Evolutionary conservation across 2,113 vertebrate genomes (phyloP), one percentile per base, ranked within the genome.

Genomic region (Forbesichthys agassizii): DNA sequence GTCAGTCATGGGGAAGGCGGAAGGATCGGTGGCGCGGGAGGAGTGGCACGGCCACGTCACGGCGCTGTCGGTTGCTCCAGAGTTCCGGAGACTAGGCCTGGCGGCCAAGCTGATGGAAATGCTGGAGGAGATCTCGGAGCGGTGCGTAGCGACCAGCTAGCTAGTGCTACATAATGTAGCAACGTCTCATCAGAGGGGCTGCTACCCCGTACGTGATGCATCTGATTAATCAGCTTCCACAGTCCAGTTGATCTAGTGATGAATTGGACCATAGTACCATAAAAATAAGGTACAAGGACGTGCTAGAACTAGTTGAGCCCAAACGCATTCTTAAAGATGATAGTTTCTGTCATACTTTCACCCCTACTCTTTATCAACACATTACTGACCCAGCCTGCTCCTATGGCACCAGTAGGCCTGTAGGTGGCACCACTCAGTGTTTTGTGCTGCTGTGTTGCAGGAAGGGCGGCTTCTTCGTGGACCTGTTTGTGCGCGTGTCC

Each of bases 11-110:
- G 97, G 97, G 3, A 99, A 99, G 91, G 97, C 96, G 0, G 98
- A 99, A 87, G 96, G 98, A 52, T 99, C 96, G 0, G 97, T 99
- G 73, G 95, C 96, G 0, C 90, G 96, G 16, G 96, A 98, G 61
- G 96, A 99, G 68, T 98, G 98, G 96, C 96, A 98, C 0, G 96
- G 98, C 0, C 97, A 98, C 0, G 96, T 99, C 68, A 98, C 98
- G 0, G 96, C 98, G 1, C 92, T 98, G 14, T 98, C 96, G 0
- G 97, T 99, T 0, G 96, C 96, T 0, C 98, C 96, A 0, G 96
- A 99, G 84, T 99, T 98, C 84, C 92, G 96, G 11, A 86, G 96
- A 3, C 93, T 99, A 59, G 96, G 96, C 58, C 91, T 99, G 61
- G 98, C 98, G 0, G 96, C 96, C 75, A 98, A 97, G 70, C 87